phyloP scores from a whole-genome alignment of 2,888 invertebrate species.

The Rhagonycha lutea region DNA sequence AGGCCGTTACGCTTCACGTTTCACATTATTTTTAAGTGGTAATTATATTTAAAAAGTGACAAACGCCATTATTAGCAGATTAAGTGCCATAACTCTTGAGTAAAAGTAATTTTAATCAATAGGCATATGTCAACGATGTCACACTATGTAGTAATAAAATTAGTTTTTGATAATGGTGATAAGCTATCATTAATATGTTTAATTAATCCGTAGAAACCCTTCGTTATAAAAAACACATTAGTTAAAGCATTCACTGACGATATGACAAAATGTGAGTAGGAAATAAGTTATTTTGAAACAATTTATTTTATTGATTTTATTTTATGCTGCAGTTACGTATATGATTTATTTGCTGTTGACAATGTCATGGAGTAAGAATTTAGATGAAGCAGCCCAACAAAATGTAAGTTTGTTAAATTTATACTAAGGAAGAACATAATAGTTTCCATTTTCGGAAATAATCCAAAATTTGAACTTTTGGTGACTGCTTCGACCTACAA shows the following conservation, averaged over 20 bases:
- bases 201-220: not conserved
- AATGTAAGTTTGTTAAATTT: not conserved
- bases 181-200: constrained; percentile 9
- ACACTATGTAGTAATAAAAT: not conserved
- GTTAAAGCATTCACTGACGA: not conserved
- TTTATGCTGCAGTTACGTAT: not conserved
- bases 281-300: not conserved
- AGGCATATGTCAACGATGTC: not conserved
- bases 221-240: not conserved
- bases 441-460: too few species aligned
- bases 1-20: not conserved
- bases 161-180: constrained; percentile 5
- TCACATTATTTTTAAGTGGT: not conserved
- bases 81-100: not conserved
- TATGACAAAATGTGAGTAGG: not conserved
- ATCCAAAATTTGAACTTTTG: too few species aligned
- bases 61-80: not conserved
- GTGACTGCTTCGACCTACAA: too few species aligned
- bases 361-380: not conserved
- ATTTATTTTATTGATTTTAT: not conserved
- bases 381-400: not conserved
- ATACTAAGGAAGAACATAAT: too few species aligned
- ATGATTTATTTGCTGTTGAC: not conserved
- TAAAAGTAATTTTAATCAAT: not conserved
- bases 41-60: not conserved